Evolutionary conservation across 2,888 invertebrate species (phyloP), one percentile per base, ranked within the genome.

Genomic region (Saturnia pavonia): DNA sequence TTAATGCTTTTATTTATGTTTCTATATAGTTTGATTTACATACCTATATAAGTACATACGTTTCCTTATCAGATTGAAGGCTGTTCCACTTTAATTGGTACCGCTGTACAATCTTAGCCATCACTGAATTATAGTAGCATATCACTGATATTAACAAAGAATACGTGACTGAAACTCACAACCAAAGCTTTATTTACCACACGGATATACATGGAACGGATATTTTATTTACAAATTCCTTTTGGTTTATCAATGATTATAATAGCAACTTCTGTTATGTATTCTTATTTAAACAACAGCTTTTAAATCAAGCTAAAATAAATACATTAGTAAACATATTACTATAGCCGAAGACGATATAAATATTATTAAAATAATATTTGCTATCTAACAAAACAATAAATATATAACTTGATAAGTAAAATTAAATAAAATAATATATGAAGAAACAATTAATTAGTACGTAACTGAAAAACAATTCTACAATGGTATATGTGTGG

Each of bases 1-100:
- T 65, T 40, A 65, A 40, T 40, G 40, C 19, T 34, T 65, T 65
- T 65, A 65, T 65, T 60, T 60, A 57, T 57, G 57, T 27, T 60
- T 27, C 27, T 60, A 27, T 27, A 27, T 27, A 27, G 25, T 60
- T 60, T 60, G 57, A 27, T 27, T 54, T 27, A 60, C 25, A 60
- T 25, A 60, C 25, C 25, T 60, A 60, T 60, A 60, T 60, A 60
- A 60, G 25, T 60, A 27, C 6, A 60, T 54, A 60, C 57, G 11
- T 27, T 60, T 60, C 57, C 14, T 27, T 60, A 27, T 60, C 27
- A 60, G 57, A 60, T 27, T 60, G 57, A 60, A 60, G 57, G 14
- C 19, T 60, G 27, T 60, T 25, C 57, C 27, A 27, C 27, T 60
- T 60, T 60, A 25, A 60, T 14, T 27, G 27, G 12, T 60, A 60